These are phyloP conservation scores for Euura saliciscinereae DNA, from an alignment of 1,140 invertebrate species.

Conservation along the genomic window DNA sequence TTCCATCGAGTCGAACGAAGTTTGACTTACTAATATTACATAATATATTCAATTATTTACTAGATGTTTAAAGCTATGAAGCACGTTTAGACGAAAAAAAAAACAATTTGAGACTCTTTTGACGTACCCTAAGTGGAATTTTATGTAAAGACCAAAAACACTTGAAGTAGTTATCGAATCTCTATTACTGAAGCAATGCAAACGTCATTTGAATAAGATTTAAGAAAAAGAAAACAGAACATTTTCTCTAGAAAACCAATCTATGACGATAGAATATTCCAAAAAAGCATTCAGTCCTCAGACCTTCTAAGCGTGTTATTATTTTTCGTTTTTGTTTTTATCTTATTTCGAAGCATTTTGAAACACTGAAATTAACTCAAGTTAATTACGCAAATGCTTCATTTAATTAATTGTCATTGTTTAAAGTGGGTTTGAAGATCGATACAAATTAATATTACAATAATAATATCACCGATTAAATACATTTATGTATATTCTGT, in stretches of 20 bases:
- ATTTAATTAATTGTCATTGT: neutral
- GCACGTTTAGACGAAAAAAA: neutral
- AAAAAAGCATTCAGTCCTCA: constrained; percentile 26
- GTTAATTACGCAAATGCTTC: constrained; percentile 44
- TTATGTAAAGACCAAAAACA: too few species aligned
- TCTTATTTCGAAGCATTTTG: constrained; percentile 25
- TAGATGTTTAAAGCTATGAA: constrained; percentile 9
- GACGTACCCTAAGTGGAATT: too few species aligned
- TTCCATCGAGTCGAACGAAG: neutral
- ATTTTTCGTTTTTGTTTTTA: neutral
- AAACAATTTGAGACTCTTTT: neutral
- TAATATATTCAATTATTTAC: neutral
- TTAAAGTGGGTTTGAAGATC: neutral
- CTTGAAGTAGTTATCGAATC: neutral
- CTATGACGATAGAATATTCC: constrained; percentile 28
- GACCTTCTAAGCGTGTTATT: constrained; percentile 27
- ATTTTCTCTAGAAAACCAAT: neutral
- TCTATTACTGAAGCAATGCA: neutral
- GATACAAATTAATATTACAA: neutral
- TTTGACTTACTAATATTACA: neutral
- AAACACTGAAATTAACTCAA: constrained; percentile 41
- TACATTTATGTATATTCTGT: neutral
- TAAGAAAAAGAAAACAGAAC: neutral
- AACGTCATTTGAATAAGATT: neutral
- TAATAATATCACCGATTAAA: neutral